Evolutionary conservation across 2,888 invertebrate genomes (phyloP), one percentile per base, ranked within the genome.

Genomic region (Hypsopygia costalis): DNA sequence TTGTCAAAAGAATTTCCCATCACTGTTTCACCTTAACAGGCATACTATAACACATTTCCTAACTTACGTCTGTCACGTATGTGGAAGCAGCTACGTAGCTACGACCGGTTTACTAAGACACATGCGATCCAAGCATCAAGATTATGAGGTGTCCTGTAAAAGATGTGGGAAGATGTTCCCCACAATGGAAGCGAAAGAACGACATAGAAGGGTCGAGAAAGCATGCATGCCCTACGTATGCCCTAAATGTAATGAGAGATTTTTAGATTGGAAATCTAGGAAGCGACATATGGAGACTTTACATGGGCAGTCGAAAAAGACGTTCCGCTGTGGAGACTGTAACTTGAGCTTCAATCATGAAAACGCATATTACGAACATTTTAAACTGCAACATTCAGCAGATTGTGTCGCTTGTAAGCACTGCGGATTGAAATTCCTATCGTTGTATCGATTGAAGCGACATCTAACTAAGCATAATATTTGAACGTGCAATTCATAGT

Each of bases 181-280:
- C 0, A 77, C 66, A 0, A 80, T 82, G 72, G 82, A 86, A 21
- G 85, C 81, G 0, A 86, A 83, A 40, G 79, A 82, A 43, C 69
- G 68, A 5, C 87, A 87, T 43, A 61, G 78, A 0, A 52, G 80
- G 0, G 71, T 71, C 0, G 79, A 81, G 34, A 85, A 83, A 33
- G 71, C 76, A 0, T 86, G 86, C 47, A 75, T 85, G 80, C 77
- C 83, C 0, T 86, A 87, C 49, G 71, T 76, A 11, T 87, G 86
- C 47, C 69, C 70, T 0, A 76, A 77, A 33, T 87, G 86, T 38
- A 64, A 69, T 6, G 83, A 85, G 45, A 51, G 86, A 28, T 87
- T 87, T 48, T 51, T 73, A 0, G 76, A 81, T 50, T 82, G 76
- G 67, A 81, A 80, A 41, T 51, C 62, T 0, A 59, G 81, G 27